phyloP scores from a whole-genome alignment of 1,140 invertebrate species.

The Melanaphis sacchari region DNA sequence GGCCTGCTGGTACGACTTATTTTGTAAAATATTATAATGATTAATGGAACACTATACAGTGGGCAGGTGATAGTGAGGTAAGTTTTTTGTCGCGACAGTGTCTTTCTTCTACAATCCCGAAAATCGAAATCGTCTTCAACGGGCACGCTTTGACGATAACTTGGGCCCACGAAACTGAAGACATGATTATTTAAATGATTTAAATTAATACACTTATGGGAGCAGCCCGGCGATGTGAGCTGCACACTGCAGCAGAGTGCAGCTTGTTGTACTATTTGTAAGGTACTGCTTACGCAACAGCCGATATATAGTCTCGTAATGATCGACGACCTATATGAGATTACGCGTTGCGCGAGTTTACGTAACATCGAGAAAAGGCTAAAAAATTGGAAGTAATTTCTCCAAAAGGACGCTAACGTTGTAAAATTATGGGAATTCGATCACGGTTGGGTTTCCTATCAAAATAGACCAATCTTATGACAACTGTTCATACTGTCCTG shows the following conservation, averaged over 20 bases:
- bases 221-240: not conserved
- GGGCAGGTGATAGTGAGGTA: not conserved
- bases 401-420: not conserved
- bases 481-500: too few relatives aligned
- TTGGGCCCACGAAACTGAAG: not conserved
- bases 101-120: not conserved
- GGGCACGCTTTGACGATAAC: not conserved
- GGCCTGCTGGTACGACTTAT: not conserved
- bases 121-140: not conserved
- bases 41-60: too few relatives aligned
- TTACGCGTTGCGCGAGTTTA: not conserved
- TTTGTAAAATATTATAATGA: not conserved
- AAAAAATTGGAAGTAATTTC: not conserved
- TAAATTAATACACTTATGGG: not conserved
- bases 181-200: not conserved
- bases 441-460: not conserved
- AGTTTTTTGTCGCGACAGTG: not conserved
- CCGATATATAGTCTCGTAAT: not conserved
- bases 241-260: not conserved
- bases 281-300: not conserved
- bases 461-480: not conserved
- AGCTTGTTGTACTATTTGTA: not conserved
- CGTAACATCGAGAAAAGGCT: not conserved
- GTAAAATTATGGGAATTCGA: not conserved
- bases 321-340: not conserved